phyloP scores from a whole-genome alignment of 2,888 invertebrate species.

The Parnassius smintheus region DNA sequence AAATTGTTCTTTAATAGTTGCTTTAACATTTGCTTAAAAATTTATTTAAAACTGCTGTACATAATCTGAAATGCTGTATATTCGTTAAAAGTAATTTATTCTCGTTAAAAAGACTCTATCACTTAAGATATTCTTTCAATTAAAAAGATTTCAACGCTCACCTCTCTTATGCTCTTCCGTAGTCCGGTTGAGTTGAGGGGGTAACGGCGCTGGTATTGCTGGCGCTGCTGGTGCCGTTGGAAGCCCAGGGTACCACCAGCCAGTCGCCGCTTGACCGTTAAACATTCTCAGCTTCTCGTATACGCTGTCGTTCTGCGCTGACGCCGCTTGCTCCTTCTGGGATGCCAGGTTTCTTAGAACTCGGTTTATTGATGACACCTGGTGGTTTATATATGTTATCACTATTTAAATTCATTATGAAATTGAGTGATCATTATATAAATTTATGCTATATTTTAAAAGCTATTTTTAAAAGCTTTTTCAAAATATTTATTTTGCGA shows the following conservation, averaged over 20 bases:
- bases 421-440: no score
- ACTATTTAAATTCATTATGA: no score
- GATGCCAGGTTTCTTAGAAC: slow-evolving; percentile 97
- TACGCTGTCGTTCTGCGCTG: slow-evolving; percentile 91
- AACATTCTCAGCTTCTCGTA: slow-evolving; percentile 98
- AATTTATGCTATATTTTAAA: no score
- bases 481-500: no score
- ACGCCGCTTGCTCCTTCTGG: slow-evolving; percentile 95
- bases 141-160: slow-evolving; percentile 51
- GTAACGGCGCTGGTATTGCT: slow-evolving; percentile 86
- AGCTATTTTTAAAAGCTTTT: no score
- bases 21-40: no score
- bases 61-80: no score
- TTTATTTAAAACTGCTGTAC: no score
- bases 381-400: slow-evolving; percentile 33
- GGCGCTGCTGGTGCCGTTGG: slow-evolving; percentile 87
- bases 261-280: slow-evolving; percentile 92
- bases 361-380: slow-evolving; percentile 99
- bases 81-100: no score
- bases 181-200: slow-evolving; percentile 79
- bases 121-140: no score
- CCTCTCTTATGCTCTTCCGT: slow-evolving; percentile 90
- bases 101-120: no score
- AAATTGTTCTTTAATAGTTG: no score
- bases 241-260: slow-evolving; percentile 92